phyloP scores from a whole-genome alignment of 2,113 vertebrate species.

The Malaclemys terrapin region DNA sequence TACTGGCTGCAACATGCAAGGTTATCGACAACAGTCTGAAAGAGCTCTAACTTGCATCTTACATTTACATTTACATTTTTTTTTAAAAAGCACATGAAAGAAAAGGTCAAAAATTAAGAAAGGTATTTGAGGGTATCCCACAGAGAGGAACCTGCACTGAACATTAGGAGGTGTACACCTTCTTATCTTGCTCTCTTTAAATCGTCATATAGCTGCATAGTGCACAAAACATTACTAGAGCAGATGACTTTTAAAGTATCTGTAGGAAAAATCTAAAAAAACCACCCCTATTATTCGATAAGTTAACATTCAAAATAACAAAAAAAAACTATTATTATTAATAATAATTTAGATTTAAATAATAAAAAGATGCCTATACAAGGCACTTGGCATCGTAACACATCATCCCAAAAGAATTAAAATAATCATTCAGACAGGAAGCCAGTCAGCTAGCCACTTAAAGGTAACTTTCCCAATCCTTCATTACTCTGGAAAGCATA shows the following conservation, averaged over 20 bases:
- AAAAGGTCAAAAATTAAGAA: neutral
- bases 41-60: neutral
- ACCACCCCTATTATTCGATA: conserved; percentile 5
- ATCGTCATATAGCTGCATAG: neutral
- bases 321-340: neutral
- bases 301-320: neutral
- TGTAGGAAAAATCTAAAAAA: conserved; percentile 14
- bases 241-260: neutral
- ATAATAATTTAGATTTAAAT: conserved; percentile 16
- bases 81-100: neutral
- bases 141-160: rapidly evolving
- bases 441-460: neutral
- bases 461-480: conserved; percentile 4
- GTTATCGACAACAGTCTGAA: conserved; percentile 11
- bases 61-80: neutral
- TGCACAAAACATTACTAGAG: neutral
- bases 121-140: neutral
- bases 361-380: conserved; percentile 3
- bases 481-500: neutral
- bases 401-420: neutral
- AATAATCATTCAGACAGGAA: conserved; percentile 11
- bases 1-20: conserved; percentile 9
- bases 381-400: conserved; percentile 8
- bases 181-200: neutral
- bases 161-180: neutral